Evolutionary conservation across 2,113 vertebrate species (phyloP).

Genomic region (Okapia johnstoni): DNA sequence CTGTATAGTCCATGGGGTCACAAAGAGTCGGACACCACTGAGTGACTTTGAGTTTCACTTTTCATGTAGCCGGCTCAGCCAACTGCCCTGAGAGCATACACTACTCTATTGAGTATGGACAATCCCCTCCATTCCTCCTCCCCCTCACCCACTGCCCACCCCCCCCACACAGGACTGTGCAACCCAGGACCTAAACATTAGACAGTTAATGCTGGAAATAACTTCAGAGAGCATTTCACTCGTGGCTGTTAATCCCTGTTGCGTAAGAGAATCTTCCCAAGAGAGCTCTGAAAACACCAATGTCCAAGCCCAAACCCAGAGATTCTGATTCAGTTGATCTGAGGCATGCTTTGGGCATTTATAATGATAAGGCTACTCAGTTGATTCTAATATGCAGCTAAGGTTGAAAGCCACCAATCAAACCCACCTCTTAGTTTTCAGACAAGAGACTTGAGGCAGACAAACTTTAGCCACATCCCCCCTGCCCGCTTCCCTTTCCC

Average conservation of each 20-base stretch:
- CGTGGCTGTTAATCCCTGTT: not conserved
- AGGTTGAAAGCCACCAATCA: not conserved
- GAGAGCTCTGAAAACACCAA: not conserved
- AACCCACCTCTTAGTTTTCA: not conserved
- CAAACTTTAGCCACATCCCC: fast-evolving
- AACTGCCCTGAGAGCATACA: not conserved
- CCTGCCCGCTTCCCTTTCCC: not conserved
- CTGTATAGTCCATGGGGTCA: not conserved
- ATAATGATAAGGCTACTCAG: not conserved
- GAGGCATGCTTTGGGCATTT: not conserved
- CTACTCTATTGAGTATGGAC: not conserved
- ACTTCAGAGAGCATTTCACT: not conserved
- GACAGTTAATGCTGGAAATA: not conserved
- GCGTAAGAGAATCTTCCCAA: too few relatives aligned
- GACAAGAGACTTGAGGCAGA: too few relatives aligned
- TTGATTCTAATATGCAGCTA: not conserved
- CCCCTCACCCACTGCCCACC: not conserved
- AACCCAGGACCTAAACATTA: not conserved
- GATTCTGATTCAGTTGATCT: too few relatives aligned
- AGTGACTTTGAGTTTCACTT: not conserved
- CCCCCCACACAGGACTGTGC: not conserved
- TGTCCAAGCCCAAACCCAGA: not conserved
- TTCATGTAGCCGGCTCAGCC: not conserved
- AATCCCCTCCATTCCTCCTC: not conserved
- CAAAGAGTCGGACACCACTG: not conserved